A percentile compares a stretch with the other conserved stretches of the same genome.
These are phyloP conservation scores for Scyliorhinus canicula DNA, from an alignment of 2,797 vertebrate genomes.

Conservation along the genomic window DNA sequence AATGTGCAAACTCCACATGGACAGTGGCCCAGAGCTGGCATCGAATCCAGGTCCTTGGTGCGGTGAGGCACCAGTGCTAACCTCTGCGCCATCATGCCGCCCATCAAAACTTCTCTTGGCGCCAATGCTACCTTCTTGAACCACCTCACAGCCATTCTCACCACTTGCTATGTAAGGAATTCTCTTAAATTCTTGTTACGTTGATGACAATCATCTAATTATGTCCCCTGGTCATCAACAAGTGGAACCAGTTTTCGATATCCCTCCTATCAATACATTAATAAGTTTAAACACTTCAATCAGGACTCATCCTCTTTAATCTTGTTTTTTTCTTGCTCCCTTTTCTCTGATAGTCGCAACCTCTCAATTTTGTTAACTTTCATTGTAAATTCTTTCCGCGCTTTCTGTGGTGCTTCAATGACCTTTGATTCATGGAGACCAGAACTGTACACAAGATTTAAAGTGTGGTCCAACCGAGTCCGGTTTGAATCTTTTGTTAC, in stretches of 20 bases:
- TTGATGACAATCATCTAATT: not conserved
- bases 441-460: not conserved
- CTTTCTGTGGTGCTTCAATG: not conserved
- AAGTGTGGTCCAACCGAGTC: not conserved
- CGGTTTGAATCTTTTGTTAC: not conserved
- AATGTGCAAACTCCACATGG: too few species aligned
- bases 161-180: not conserved
- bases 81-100: too few species aligned
- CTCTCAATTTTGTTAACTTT: not conserved
- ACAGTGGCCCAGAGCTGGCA: too few species aligned
- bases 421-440: not conserved
- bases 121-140: not conserved
- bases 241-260: not conserved
- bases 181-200: not conserved
- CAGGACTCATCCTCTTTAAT: not conserved
- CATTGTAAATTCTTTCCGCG: not conserved
- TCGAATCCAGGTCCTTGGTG: too few species aligned
- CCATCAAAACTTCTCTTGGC: not conserved
- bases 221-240: not conserved
- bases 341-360: not conserved
- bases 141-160: not conserved
- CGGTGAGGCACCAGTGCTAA: too few species aligned
- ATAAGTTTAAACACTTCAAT: not conserved
- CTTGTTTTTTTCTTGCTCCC: not conserved
- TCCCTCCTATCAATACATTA: not conserved